These are phyloP conservation scores for Dexiosoma caninum DNA, from an alignment of 2,888 invertebrate genomes.

Conservation along the genomic window DNA sequence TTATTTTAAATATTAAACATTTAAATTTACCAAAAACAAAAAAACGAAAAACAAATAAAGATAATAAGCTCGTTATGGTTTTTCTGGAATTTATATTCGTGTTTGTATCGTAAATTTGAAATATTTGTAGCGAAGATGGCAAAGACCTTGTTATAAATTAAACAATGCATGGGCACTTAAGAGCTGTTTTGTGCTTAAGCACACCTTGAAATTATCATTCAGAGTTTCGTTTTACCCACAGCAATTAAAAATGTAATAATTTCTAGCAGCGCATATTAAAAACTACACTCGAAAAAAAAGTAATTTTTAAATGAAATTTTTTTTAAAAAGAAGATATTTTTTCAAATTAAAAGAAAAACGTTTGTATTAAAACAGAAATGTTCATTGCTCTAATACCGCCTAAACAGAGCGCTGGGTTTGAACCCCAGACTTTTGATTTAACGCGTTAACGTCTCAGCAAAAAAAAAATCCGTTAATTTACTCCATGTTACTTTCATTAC, in stretches of 20 bases:
- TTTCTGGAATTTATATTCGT: neutral
- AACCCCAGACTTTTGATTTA: no score
- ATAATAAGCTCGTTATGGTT: constrained; percentile 35
- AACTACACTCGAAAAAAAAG: constrained; percentile 8
- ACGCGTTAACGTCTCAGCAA: no score
- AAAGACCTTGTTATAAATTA: constrained; percentile 53
- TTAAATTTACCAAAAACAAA: neutral
- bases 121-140: constrained; percentile 24
- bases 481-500: no score
- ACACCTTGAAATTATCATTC: constrained; percentile 53
- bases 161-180: constrained; percentile 13
- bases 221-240: constrained; percentile 32
- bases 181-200: constrained; percentile 19
- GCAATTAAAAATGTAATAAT: constrained; percentile 41
- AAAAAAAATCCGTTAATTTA: no score
- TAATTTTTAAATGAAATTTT: neutral
- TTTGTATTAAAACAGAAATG: no score
- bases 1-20: neutral
- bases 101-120: neutral
- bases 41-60: constrained; percentile 28
- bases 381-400: no score
- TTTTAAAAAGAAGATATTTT: no score
- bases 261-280: constrained; percentile 6
- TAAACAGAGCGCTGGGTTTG: no score
- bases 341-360: no score